Conservation (phyloP, 2,113 vertebrate genomes). For the Epinephelus lanceolatus region DNA sequence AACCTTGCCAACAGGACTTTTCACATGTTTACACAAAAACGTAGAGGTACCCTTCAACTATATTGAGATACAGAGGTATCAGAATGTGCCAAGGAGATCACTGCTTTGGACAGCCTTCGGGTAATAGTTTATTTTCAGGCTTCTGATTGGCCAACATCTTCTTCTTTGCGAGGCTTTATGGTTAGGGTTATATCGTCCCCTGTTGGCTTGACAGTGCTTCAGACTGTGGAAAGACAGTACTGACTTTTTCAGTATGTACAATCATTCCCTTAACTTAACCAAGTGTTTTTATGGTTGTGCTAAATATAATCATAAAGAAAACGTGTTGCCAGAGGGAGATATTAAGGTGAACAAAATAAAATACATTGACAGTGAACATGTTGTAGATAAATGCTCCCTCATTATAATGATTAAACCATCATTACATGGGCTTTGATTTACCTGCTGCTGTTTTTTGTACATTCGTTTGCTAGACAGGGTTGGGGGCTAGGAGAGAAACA, state of each 20-base stretch:
- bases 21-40: no score
- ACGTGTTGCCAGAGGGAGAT: not conserved
- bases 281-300: not conserved
- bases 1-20: no score
- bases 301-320: not conserved
- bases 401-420: not conserved
- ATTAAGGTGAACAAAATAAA: not conserved
- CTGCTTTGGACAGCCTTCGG: no score
- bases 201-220: not conserved
- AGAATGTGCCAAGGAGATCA: no score
- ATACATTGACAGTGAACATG: not conserved
- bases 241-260: not conserved
- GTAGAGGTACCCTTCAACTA: no score
- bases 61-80: no score
- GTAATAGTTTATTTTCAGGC: no score
- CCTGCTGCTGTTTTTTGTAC: not conserved
- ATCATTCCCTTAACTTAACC: not conserved
- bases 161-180: no score
- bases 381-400: not conserved
- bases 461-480: not conserved
- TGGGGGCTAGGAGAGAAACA: not conserved
- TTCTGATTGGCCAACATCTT: no score
- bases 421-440: not conserved
- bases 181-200: no score
- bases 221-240: not conserved